Conservation (phyloP, 2,113 vertebrate species). For the Megalops atlanticus region DNA sequence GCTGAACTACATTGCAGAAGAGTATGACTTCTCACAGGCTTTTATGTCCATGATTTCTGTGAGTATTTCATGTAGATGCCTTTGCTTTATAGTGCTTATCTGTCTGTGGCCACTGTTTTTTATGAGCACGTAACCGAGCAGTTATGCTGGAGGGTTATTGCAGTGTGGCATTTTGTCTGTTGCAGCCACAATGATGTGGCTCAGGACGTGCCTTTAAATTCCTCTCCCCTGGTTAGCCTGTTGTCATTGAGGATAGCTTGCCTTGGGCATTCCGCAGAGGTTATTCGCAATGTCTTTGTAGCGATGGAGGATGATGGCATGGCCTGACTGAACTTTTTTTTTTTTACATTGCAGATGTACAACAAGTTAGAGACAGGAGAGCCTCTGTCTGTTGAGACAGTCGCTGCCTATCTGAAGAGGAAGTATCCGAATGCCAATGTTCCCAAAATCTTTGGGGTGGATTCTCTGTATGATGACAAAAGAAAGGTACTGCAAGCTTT, state of each 20-base stretch:
- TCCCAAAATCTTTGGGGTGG: conserved; percentile 73
- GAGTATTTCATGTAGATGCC: conserved; percentile 64
- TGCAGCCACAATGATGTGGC: conserved; percentile 24
- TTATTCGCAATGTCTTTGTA: conserved; percentile 41
- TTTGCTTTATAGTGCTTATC: conserved; percentile 48
- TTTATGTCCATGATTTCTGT: conserved; percentile 81
- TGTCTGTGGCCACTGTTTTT: no score
- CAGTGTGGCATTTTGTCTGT: neutral
- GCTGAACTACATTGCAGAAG: conserved; percentile 85
- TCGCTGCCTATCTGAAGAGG: conserved; percentile 75
- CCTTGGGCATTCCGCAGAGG: conserved; percentile 35
- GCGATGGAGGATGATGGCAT: conserved; percentile 36
- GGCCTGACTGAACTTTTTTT: conserved; percentile 42
- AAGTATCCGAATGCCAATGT: conserved; percentile 78
- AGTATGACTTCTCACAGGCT: conserved; percentile 81
- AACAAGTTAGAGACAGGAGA: conserved; percentile 69
- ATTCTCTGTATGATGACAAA: conserved; percentile 80
- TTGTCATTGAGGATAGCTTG: conserved; percentile 37
- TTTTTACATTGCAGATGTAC: conserved; percentile 85
- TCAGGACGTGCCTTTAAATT: conserved; percentile 43
- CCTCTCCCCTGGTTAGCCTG: conserved; percentile 16
- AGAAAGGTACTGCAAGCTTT: conserved; percentile 76
- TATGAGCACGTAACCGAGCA: no score
- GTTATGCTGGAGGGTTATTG: neutral
- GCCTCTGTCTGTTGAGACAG: conserved; percentile 72